Evolutionary conservation across 2,797 vertebrate species (phyloP).

Genomic region (Sylvilagus floridanus): DNA sequence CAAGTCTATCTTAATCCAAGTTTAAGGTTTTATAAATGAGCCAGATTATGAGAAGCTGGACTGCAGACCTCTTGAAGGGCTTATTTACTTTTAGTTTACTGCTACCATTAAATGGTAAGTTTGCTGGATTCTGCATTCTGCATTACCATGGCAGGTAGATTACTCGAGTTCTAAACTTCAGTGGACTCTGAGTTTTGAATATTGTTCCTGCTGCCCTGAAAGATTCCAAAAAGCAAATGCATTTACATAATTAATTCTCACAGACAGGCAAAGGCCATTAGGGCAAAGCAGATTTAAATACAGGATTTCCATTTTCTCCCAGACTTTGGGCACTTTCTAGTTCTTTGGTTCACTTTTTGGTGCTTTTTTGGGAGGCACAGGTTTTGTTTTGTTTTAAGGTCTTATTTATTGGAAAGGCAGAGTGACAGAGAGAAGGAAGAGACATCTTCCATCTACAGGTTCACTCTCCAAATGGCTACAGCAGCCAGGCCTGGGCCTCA

Average conservation of each 20-base stretch:
- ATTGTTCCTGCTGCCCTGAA: not conserved
- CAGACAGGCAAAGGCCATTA: not conserved
- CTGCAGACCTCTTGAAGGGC: not conserved
- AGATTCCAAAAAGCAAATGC: not conserved
- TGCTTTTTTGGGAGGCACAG: not conserved
- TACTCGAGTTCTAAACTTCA: not conserved
- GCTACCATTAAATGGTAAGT: not conserved
- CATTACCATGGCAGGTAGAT: not conserved
- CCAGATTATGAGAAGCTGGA: not conserved
- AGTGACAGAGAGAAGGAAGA: too few relatives aligned
- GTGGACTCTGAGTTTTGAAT: not conserved
- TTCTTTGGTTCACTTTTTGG: slow-evolving; percentile 13
- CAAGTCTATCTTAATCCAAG: not conserved
- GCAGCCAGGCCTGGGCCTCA: too few relatives aligned
- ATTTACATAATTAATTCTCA: not conserved
- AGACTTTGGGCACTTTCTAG: slow-evolving; percentile 2
- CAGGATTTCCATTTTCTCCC: not conserved
- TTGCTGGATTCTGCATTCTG: not conserved
- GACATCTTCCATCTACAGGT: too few relatives aligned
- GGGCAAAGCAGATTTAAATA: not conserved
- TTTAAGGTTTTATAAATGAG: not conserved
- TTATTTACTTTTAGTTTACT: not conserved
- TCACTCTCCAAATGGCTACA: too few relatives aligned
- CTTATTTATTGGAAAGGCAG: too few relatives aligned
- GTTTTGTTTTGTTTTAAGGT: not conserved